Conservation (phyloP, 1,140 invertebrate genomes). For the Anastrepha obliqua region DNA sequence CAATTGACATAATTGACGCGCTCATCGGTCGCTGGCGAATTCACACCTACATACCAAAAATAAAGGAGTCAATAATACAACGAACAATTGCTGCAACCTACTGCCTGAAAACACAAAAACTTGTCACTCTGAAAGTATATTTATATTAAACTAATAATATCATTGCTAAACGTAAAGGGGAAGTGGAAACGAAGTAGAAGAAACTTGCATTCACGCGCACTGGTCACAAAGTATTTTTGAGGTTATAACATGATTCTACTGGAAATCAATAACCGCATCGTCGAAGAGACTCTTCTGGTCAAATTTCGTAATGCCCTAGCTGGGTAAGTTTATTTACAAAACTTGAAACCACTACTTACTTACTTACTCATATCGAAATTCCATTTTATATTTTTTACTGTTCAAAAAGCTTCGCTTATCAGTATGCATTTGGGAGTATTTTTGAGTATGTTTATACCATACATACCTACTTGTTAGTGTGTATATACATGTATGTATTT, state of each 20-base stretch:
- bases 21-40: background rate
- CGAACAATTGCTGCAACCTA: background rate
- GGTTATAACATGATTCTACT: conserved; percentile 91
- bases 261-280: conserved; percentile 98
- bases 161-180: background rate
- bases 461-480: too few relatives aligned
- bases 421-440: too few relatives aligned
- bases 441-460: too few relatives aligned
- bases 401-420: too few relatives aligned
- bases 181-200: background rate
- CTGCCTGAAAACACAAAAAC: background rate
- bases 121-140: background rate
- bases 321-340: conserved; percentile 84
- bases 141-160: background rate
- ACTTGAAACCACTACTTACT: background rate
- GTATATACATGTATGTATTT: background rate
- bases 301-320: conserved; percentile 97
- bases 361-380: too few relatives aligned
- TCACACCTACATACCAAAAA: background rate
- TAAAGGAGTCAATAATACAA: background rate
- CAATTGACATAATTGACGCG: background rate
- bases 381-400: too few relatives aligned
- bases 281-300: conserved; percentile 94
- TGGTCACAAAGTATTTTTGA: conserved; percentile 22
- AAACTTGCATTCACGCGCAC: background rate